These are phyloP conservation scores for Thamnaconus septentrionalis DNA, from an alignment of 2,113 vertebrate species.

Conservation along the genomic window DNA sequence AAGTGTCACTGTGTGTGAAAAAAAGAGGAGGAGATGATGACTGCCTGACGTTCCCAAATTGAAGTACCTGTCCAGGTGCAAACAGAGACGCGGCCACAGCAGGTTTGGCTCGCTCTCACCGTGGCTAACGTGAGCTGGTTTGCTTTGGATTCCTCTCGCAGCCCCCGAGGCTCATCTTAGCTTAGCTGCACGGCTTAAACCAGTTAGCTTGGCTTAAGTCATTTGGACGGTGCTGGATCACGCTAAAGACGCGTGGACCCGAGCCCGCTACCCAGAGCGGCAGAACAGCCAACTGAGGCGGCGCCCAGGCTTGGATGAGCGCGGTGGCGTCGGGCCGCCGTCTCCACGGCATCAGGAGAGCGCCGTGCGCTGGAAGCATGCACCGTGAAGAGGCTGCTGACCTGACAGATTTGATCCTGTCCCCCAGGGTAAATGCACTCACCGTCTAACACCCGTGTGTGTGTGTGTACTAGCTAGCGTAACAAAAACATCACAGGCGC, in stretches of 20 bases:
- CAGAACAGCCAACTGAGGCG: slow-evolving; percentile 19
- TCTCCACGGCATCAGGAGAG: slow-evolving; percentile 38
- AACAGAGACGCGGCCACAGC: too few species aligned
- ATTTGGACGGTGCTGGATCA: slow-evolving; percentile 30
- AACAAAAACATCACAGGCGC: slow-evolving; percentile 21
- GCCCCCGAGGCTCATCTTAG: slow-evolving; percentile 20
- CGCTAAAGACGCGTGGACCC: slow-evolving; percentile 23
- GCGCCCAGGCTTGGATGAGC: slow-evolving; percentile 28
- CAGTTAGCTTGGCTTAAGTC: slow-evolving; percentile 15
- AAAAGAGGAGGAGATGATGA: too few species aligned
- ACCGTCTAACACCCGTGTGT: slow-evolving; percentile 26
- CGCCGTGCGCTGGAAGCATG: slow-evolving; percentile 17
- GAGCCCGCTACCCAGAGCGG: slow-evolving; percentile 8
- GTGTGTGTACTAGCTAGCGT: slow-evolving; percentile 1
- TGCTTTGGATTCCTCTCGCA: too few species aligned
- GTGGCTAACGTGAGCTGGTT: too few species aligned
- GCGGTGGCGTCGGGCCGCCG: not conserved
- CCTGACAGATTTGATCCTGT: slow-evolving; percentile 29
- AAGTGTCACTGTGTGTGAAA: too few species aligned
- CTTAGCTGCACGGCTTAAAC: slow-evolving; percentile 23
- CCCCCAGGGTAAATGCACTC: slow-evolving; percentile 27
- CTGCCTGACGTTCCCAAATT: too few species aligned
- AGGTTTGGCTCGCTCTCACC: too few species aligned
- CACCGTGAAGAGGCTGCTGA: slow-evolving; percentile 34
- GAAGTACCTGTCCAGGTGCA: too few species aligned